Evolutionary conservation across 2,113 vertebrate species (phyloP), one percentile per base, ranked within the genome.

Genomic region (Psettodes erumei): DNA sequence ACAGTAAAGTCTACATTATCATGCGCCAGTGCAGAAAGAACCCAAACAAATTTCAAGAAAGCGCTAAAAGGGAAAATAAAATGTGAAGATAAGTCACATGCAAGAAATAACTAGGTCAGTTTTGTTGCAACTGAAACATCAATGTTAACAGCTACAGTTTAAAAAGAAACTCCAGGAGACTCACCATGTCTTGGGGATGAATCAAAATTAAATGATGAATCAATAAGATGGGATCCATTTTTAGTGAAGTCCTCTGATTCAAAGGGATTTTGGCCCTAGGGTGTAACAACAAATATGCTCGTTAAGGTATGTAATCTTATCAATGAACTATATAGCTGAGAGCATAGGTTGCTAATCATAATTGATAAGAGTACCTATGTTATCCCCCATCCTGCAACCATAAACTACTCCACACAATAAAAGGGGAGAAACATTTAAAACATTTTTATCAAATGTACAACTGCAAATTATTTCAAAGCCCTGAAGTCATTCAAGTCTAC

Each of bases 251-350:
- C 95, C 42, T 96, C 96, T 64, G 96, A 91, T 70, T 97, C 96
- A 1, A 99, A 99, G 43, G 97, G 97, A 86, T 97, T 98, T 93
- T 97, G 96, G 60, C 96, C 97, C 98, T 99, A 79, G 0, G 70
- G 32, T 61, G 43, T 2, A 54, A 75, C 8, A 64, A 79, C 6
- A 61, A 60, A 77, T 2, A 18, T 11, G 6, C 7, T 51, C 19
- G 51, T 61, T 68, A 74, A 62, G 28, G 16, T 32, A 30, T 59
- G 16, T n/a, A 53, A 23, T 64, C 35, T 40, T 65, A 60, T 50
- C 53, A 65, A 58, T 69, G 6, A 47, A 7, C 6, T 0, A 35
- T 38, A 58, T 9, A 47, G 6, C 37, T 38, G 16, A 42, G 19
- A 13, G 11, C 21, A 21, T 35, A 32, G 21, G 33, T 9, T 42